These are phyloP conservation scores for Crioceris asparagi DNA, from an alignment of 2,888 invertebrate species.

Conservation along the genomic window DNA sequence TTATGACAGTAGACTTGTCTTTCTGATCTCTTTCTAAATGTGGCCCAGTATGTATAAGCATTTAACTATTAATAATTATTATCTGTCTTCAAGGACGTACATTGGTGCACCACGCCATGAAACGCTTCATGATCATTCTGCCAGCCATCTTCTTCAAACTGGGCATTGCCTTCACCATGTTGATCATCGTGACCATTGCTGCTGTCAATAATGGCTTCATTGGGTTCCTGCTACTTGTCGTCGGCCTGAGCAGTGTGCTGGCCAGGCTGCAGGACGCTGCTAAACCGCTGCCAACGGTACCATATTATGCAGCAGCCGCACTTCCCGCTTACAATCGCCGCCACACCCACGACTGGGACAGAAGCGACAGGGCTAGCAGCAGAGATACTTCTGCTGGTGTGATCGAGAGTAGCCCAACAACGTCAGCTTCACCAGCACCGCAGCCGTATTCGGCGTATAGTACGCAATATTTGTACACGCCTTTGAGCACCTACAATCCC, in stretches of 20 bases:
- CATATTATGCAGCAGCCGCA: constrained; percentile 19
- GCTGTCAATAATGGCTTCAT: constrained; percentile 68
- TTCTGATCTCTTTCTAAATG: too few species aligned
- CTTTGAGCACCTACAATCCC: background rate
- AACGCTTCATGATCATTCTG: constrained; percentile 58
- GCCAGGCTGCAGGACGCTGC: constrained; percentile 32
- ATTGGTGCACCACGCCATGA: constrained; percentile 60
- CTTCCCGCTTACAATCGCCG: constrained; percentile 18
- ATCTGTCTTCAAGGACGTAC: constrained; percentile 46
- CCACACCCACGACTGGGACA: constrained; percentile 19
- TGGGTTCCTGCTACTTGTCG: constrained; percentile 45
- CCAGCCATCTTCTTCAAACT: constrained; percentile 66
- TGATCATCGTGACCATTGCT: constrained; percentile 56
- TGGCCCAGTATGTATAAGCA: too few species aligned
- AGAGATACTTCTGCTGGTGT: too few species aligned
- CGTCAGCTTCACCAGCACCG: background rate
- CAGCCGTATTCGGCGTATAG: background rate
- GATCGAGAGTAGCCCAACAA: too few species aligned
- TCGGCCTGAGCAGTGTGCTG: constrained; percentile 35
- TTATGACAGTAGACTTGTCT: too few species aligned
- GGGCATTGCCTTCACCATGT: constrained; percentile 61
- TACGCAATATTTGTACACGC: background rate
- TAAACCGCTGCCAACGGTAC: constrained; percentile 18
- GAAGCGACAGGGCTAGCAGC: too few species aligned
- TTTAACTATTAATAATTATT: too few species aligned